Conservation (phyloP, 2,888 invertebrate genomes). For the Phortica okadai region DNA sequence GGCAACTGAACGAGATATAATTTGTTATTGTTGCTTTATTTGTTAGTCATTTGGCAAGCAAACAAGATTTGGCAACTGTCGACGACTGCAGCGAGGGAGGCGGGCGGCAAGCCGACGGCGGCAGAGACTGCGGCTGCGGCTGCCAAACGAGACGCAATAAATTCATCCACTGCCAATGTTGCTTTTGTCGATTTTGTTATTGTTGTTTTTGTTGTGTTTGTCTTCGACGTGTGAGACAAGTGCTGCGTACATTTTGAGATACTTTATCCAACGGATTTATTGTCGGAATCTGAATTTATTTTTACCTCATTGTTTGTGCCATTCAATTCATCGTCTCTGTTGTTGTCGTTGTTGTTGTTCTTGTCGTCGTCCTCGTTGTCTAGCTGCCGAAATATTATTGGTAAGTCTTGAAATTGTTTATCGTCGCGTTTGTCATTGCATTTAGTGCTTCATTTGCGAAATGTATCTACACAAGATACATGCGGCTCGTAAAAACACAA, state of each 20-base stretch:
- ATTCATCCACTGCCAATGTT: constrained; percentile 11
- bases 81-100: neutral
- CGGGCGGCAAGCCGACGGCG: neutral
- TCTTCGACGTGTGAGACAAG: neutral
- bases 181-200: neutral
- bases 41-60: constrained; percentile 10
- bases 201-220: neutral
- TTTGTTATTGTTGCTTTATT: constrained; percentile 2
- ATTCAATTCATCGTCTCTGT: constrained; percentile 25
- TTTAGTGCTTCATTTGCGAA: constrained; percentile 13
- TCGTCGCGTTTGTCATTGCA: neutral
- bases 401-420: neutral
- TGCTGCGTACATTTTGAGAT: neutral
- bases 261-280: constrained; percentile 13
- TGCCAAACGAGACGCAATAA: constrained; percentile 27
- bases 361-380: constrained; percentile 31
- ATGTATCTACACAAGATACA: constrained; percentile 2
- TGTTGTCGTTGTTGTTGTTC: constrained; percentile 34
- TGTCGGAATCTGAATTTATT: constrained; percentile 11
- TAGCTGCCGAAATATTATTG: constrained; percentile 35
- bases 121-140: neutral
- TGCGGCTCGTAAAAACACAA: neutral
- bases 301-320: constrained; percentile 18
- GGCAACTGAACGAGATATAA: neutral
- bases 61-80: constrained; percentile 17